Conservation (phyloP, 2,113 vertebrate genomes). For the Natator depressus region DNA sequence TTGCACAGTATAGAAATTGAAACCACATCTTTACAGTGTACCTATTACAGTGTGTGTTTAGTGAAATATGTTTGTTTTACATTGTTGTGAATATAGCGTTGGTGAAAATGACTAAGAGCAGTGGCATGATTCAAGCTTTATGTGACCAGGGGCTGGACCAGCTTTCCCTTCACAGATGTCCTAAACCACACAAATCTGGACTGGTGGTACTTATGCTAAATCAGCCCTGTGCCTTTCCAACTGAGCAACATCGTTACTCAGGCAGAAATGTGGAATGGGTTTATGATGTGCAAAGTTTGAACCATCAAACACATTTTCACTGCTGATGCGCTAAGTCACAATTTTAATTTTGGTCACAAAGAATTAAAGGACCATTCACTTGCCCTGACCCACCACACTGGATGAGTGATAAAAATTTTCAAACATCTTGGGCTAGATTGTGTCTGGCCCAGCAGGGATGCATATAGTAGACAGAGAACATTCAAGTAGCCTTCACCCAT, state of each 20-base stretch:
- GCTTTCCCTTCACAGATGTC: not conserved
- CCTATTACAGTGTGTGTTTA: not conserved
- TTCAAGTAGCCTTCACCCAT: not conserved
- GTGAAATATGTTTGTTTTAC: not conserved
- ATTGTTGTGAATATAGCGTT: not conserved
- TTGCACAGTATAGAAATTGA: not conserved
- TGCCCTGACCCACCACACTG: not conserved
- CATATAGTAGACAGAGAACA: not conserved
- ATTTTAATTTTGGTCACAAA: not conserved
- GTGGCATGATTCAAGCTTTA: not conserved
- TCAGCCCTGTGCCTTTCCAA: not conserved
- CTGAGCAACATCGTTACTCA: not conserved
- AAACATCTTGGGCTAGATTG: not conserved
- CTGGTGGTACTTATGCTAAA: not conserved
- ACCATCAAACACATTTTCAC: not conserved
- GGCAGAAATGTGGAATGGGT: not conserved
- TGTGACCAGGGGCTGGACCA: not conserved
- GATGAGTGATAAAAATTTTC: not conserved
- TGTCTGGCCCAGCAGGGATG: accelerated
- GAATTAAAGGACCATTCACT: not conserved
- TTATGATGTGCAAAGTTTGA: not conserved
- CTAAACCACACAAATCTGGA: not conserved
- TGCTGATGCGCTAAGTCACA: not conserved
- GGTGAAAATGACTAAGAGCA: not conserved
- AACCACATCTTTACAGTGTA: not conserved